Evolutionary conservation across 2,113 vertebrate species (phyloP), one percentile per base, ranked within the genome.

Genomic region (Phrynosoma blainvillii): DNA sequence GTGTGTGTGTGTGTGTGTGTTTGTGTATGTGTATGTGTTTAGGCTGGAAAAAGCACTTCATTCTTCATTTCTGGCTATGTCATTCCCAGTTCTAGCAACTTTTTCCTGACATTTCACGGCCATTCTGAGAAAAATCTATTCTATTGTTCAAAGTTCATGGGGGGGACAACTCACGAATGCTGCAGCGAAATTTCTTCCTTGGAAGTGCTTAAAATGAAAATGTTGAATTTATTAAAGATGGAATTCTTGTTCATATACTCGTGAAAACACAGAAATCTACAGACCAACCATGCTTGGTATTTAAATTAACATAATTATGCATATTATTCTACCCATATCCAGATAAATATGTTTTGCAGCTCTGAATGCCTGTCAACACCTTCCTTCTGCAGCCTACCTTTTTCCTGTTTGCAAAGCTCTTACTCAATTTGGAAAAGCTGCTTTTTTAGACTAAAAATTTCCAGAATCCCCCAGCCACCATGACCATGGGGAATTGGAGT

Each of bases 1-100:
- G 47, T 47, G 47, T 47, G 42, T 47, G 42, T 47, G 42, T 47
- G 42, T 47, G 42, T 47, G 42, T 47, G 42, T 47, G 42, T n/a
- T n/a, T n/a, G n/a, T n/a, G n/a, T n/a, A n/a, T n/a, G n/a, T n/a
- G n/a, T n/a, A n/a, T n/a, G n/a, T 47, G 6, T 47, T 47, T 47
- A 47, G 42, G 47, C 47, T 47, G 47, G 47, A 7, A 6, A 47
- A 4, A 47, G 7, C 7, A 47, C 47, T 47, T 47, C 47, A 47
- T 47, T 47, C 47, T 47, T 81, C 91, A 92, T 89, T 74, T 74
- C 79, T 79, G 65, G 56, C 21, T 91, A 77, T 54, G 86, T 59
- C 82, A 85, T 5, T 47, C 82, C 85, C 73, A n/a, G 90, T 86
- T 86, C 20, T 66, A 83, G 81, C 56, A 81, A 36, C 85, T 91